These are phyloP conservation scores for Galaxea fascicularis DNA, from an alignment of 92 coral and sea anemone genomes.

Conservation along the genomic window DNA sequence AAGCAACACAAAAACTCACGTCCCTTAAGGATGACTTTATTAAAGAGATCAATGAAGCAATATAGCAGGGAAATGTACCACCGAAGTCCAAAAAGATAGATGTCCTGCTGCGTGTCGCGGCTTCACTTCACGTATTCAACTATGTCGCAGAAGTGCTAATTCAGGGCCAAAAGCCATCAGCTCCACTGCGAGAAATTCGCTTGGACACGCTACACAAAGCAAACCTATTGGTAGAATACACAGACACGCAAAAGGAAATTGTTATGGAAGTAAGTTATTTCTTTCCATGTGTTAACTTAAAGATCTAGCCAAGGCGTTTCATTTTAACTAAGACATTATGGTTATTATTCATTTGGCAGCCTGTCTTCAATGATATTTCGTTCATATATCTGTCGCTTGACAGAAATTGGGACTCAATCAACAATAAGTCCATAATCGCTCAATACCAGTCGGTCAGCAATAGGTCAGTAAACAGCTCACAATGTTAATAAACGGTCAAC, in stretches of 20 bases:
- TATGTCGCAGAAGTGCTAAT: slow-evolving; percentile 16
- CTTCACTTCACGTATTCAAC: slow-evolving; percentile 37
- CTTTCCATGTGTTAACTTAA: too few relatives aligned
- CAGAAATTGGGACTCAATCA: too few relatives aligned
- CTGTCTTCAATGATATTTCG: too few relatives aligned
- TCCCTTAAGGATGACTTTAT: slow-evolving; percentile 14
- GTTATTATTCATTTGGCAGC: too few relatives aligned
- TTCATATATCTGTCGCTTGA: too few relatives aligned
- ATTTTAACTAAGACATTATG: too few relatives aligned
- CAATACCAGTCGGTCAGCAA: too few relatives aligned
- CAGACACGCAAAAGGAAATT: slow-evolving; percentile 59
- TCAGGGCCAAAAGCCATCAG: slow-evolving; percentile 31
- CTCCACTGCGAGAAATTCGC: slow-evolving; percentile 26
- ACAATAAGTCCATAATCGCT: too few relatives aligned
- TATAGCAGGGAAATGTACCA: slow-evolving; percentile 20
- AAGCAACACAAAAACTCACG: neutral
- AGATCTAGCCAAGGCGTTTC: too few relatives aligned
- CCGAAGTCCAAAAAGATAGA: slow-evolving; percentile 54
- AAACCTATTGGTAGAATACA: slow-evolving; percentile 33
- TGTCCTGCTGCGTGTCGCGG: slow-evolving; percentile 34
- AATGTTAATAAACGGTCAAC: too few relatives aligned
- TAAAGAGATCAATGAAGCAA: slow-evolving; percentile 11
- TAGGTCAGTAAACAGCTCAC: too few relatives aligned
- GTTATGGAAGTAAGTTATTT: slow-evolving; percentile 45
- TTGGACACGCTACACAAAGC: slow-evolving; percentile 46